Base-by-base conservation (phyloP, 2,888 invertebrate genomes). In the Plemyria rubiginata region DNA sequence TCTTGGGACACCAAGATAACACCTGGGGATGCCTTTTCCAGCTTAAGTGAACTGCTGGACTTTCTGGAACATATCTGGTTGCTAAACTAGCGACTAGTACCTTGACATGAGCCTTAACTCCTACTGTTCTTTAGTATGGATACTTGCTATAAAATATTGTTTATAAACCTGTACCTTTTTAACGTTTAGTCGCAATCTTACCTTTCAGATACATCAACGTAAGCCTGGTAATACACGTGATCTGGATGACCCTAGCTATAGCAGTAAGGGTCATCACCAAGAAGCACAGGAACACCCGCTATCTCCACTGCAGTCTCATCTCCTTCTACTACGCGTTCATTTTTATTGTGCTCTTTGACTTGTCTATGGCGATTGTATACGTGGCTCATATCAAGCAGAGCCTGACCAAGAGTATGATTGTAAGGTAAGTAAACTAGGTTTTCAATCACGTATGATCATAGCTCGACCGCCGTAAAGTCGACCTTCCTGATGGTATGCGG, bases 321-420 rank as follows among this genome's bases (percentile, higher is more conserved):
- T 11, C 74, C 0, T 83, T 82, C 54, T 82, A 83, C 54, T 84
- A 78, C 58, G 41, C 59, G 0, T 76, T 73, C 15, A 46, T 84
- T 0, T 68, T 73, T 9, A 71, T 88, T 1, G 60, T 80, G 0
- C 49, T 77, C 15, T 90, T 86, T 43, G 91, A 92, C 50, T 9
- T 85, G 0, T 88, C 89, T 0, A 88, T 91, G 88, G 90, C 80
- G 0, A 76, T 87, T 0, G 80, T 90, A 0, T 89, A 90, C 63
- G 73, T 88, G 9, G 78, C 87, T 0, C 85, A 91, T 54, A 88
- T 92, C 8, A 85, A 85, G 54, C 85, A 88, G 49, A 87, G 88
- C 62, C 64, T 91, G 59, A 88, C 86, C 2, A 86, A 83, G 48
- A 83, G 80, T 11, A 90, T 90, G 90, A 77, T 90, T 0, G 41